These are phyloP conservation scores for Agrochola lota DNA, from an alignment of 2,888 invertebrate genomes.

Conservation along the genomic window DNA sequence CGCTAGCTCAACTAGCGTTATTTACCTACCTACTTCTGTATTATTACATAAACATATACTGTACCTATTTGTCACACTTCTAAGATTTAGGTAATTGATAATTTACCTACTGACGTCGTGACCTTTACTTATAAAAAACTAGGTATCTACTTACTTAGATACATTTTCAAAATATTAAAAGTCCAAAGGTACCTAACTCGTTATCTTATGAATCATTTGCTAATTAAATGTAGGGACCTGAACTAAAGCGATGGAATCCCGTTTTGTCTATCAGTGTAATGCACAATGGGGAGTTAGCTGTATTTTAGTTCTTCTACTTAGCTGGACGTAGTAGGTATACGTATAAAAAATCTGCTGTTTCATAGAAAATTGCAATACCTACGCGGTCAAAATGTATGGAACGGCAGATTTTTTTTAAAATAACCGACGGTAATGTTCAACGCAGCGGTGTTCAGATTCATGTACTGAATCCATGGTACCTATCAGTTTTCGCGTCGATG, in stretches of 20 bases:
- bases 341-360: too few species aligned
- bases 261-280: not conserved
- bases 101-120: constrained; percentile 1
- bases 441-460: too few species aligned
- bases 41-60: not conserved
- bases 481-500: too few species aligned
- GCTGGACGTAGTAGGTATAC: not conserved
- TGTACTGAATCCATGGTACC: too few species aligned
- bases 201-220: not conserved
- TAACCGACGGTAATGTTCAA: too few species aligned
- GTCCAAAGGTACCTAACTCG: not conserved
- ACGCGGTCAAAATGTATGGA: too few species aligned
- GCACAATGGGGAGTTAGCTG: not conserved
- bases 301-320: not conserved
- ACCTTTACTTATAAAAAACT: not conserved
- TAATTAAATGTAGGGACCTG: not conserved
- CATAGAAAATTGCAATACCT: too few species aligned
- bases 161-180: too few species aligned
- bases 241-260: not conserved
- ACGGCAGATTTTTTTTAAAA: too few species aligned
- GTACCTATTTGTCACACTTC: not conserved
- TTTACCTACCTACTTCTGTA: not conserved
- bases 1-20: not conserved
- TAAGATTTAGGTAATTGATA: not conserved
- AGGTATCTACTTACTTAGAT: not conserved